Evolutionary conservation across 2,888 invertebrate species (phyloP).

Genomic region (Heteromyza rotundicornis): DNA sequence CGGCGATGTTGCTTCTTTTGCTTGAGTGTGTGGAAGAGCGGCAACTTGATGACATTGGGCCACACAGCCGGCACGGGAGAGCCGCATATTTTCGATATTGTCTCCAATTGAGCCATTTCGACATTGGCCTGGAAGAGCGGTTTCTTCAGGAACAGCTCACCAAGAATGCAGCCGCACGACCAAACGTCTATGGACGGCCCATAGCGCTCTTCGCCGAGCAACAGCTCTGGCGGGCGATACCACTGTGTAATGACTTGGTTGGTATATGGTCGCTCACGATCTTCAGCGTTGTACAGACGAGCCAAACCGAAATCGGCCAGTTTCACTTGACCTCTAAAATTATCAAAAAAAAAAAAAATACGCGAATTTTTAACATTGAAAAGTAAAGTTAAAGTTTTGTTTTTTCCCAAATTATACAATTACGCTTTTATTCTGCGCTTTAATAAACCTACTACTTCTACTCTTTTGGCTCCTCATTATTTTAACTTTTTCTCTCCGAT

Average conservation of each 20-base stretch:
- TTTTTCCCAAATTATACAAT: too few relatives aligned
- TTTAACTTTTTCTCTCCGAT: too few relatives aligned
- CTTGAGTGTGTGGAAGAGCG: slow-evolving; percentile 88
- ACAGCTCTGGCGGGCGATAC: slow-evolving; percentile 97
- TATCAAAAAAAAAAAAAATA: too few relatives aligned
- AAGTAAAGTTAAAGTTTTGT: too few relatives aligned
- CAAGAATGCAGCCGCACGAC: slow-evolving; percentile 99
- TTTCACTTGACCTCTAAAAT: slow-evolving; percentile 94
- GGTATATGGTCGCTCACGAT: slow-evolving; percentile 93
- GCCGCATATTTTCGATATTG: slow-evolving; percentile 93
- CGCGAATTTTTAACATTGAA: not conserved
- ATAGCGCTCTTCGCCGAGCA: slow-evolving; percentile 95
- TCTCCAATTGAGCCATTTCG: slow-evolving; percentile 92
- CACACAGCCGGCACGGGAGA: slow-evolving; percentile 95
- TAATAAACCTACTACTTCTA: too few relatives aligned
- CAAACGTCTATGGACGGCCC: slow-evolving; percentile 98
- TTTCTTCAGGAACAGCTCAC: slow-evolving; percentile 94
- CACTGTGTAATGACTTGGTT: slow-evolving; percentile 98
- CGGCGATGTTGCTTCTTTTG: slow-evolving; percentile 90
- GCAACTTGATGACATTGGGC: slow-evolving; percentile 94
- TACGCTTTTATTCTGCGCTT: too few relatives aligned
- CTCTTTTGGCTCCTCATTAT: too few relatives aligned
- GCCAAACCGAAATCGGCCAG: slow-evolving; percentile 98
- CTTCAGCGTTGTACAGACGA: slow-evolving; percentile 93
- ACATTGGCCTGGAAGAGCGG: slow-evolving; percentile 95